These are phyloP conservation scores for Folsomia manolachei DNA, from an alignment of 2,888 invertebrate genomes.

Conservation along the genomic window DNA sequence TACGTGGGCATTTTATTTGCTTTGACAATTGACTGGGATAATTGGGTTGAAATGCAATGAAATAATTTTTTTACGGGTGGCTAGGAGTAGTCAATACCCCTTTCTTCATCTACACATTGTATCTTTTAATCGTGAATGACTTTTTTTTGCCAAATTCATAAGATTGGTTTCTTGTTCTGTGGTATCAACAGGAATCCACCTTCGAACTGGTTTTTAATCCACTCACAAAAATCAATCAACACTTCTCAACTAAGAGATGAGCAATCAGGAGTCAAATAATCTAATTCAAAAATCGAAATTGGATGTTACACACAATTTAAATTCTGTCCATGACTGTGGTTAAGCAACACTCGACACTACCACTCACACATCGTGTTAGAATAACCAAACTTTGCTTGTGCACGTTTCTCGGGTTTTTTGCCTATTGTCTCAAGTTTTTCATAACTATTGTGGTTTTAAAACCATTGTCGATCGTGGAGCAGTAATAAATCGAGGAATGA, in stretches of 20 bases:
- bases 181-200: neutral
- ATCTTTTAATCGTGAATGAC: no score
- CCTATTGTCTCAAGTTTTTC: no score
- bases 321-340: conserved; percentile 1
- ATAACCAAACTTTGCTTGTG: no score
- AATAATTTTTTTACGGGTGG: no score
- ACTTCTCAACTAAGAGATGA: conserved; percentile 1
- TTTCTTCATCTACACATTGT: no score
- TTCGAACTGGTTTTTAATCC: neutral
- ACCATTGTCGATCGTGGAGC: neutral
- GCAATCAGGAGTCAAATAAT: neutral
- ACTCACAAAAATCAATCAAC: conserved; percentile 5
- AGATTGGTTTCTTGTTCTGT: no score
- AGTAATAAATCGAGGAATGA: conserved; percentile 7
- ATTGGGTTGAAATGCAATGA: neutral
- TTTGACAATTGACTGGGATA: neutral
- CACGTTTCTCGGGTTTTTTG: no score
- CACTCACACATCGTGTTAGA: no score
- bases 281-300: neutral
- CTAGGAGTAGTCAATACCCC: no score
- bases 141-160: no score
- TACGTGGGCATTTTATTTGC: neutral
- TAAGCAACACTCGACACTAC: neutral
- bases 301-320: neutral
- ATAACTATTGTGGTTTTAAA: no score